Base-by-base conservation (phyloP, 2,797 vertebrate species). In the Macrochelys suwanniensis region DNA sequence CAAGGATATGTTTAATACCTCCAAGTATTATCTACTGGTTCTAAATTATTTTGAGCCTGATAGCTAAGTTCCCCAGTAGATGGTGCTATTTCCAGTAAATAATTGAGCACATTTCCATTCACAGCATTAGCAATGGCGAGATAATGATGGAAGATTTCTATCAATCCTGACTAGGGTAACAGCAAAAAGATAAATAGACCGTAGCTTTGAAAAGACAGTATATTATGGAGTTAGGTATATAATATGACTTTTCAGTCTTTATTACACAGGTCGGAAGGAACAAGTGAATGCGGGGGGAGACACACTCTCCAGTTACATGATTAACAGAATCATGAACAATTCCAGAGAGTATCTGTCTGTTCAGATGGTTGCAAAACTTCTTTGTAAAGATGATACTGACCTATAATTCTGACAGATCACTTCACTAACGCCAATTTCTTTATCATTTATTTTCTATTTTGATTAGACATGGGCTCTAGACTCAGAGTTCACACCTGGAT, bases 41-140 rank as follows among this genome's bases (percentile, higher is more conserved):
- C 25, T 28, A 61, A 37, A 78, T 56, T 80, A 77, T 65, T 78
- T 26, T 4, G 65, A 79, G 42, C 6, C 31, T 49, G 76, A 68
- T 57, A 80, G 0, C 1, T 90, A 80, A 4, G 78, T 26, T 49
- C 87, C 86, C 96, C 97, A 97, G 95, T 88, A 97, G 97, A 97
- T 97, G 97, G 97, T 90, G 96, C 94, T 97, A 87, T 88, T 92
- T 7, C 90, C 94, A 93, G 88, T 0, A 5, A 84, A 84, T 79
- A 95, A 80, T 7, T 8, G 56, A 25, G 37, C 31, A n/a, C 45
- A 42, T 19, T 31, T 17, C 17, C n/a, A 57, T 89, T 89, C 83
- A 9, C 68, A 45, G 83, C 82, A 71, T 47, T 82, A 53, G 51
- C 47, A 80, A 7, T 0, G 0, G 33, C 74, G 7, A 6, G 9